Conservation (phyloP, 2,888 invertebrate genomes). For the Acronicta alni region DNA sequence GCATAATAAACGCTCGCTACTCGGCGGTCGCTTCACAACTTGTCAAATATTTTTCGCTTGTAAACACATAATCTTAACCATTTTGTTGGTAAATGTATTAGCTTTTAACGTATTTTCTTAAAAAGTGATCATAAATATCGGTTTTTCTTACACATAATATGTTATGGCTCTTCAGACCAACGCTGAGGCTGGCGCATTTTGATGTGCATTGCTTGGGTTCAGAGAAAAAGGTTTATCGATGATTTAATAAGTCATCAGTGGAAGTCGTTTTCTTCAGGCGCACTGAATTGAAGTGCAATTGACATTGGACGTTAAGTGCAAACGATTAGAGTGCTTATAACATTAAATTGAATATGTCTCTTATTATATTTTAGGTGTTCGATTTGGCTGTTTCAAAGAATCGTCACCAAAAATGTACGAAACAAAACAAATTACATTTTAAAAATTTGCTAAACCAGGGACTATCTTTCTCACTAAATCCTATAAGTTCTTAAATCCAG, state of each 20-base stretch:
- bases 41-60: slow-evolving; percentile 25
- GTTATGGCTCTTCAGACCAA: slow-evolving; percentile 11
- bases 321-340: too few relatives aligned
- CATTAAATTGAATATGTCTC: too few relatives aligned
- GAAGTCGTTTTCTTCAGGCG: not conserved
- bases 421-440: too few relatives aligned
- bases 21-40: slow-evolving; percentile 10
- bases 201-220: not conserved
- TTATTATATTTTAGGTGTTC: too few relatives aligned
- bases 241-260: not conserved
- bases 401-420: too few relatives aligned
- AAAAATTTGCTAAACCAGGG: too few relatives aligned
- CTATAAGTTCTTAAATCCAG: too few relatives aligned
- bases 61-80: slow-evolving; percentile 33
- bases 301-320: too few relatives aligned
- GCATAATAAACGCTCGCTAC: slow-evolving; percentile 26
- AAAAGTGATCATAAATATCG: slow-evolving; percentile 30
- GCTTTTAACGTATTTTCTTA: slow-evolving; percentile 36
- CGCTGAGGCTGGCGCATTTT: not conserved
- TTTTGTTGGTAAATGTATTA: slow-evolving; percentile 35
- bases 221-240: not conserved
- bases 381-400: too few relatives aligned
- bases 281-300: too few relatives aligned
- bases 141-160: slow-evolving; percentile 2
- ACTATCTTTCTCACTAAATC: too few relatives aligned